Conservation (phyloP, 2,113 vertebrate species). For the Cettia cetti region DNA sequence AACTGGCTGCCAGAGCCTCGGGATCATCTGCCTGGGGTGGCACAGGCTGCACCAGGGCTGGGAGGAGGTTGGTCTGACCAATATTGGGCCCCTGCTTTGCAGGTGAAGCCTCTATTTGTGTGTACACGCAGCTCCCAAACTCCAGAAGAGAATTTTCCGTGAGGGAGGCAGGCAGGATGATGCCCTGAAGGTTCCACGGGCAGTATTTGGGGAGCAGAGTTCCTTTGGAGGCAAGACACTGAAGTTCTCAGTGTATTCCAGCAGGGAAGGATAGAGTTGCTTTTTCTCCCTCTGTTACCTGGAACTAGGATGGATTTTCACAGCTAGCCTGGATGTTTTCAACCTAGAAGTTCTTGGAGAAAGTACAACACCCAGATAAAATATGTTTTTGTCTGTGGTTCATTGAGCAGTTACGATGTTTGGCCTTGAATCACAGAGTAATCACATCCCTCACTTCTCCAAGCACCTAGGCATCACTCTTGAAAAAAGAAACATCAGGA, state of each 20-base stretch:
- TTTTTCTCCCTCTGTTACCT: neutral
- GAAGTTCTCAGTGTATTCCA: neutral
- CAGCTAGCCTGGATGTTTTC: neutral
- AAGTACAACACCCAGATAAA: constrained; percentile 34
- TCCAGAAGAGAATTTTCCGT: rapidly evolving
- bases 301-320: neutral
- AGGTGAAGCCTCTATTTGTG: neutral
- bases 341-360: constrained; percentile 18
- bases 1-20: neutral
- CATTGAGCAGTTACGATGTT: neutral
- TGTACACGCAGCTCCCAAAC: rapidly evolving
- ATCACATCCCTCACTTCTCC: neutral
- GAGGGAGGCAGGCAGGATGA: neutral
- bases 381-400: constrained; percentile 23
- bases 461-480: constrained; percentile 48
- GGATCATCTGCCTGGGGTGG: neutral
- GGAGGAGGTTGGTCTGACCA: neutral
- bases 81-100: rapidly evolving
- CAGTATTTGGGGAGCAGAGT: rapidly evolving
- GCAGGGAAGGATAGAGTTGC: neutral
- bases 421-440: neutral
- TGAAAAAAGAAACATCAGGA: constrained; percentile 58
- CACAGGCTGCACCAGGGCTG: neutral
- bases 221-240: neutral
- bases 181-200: rapidly evolving